phyloP scores from a whole-genome alignment of 92 coral and sea anemone genomes.

The Epizoanthus fatuus region DNA sequence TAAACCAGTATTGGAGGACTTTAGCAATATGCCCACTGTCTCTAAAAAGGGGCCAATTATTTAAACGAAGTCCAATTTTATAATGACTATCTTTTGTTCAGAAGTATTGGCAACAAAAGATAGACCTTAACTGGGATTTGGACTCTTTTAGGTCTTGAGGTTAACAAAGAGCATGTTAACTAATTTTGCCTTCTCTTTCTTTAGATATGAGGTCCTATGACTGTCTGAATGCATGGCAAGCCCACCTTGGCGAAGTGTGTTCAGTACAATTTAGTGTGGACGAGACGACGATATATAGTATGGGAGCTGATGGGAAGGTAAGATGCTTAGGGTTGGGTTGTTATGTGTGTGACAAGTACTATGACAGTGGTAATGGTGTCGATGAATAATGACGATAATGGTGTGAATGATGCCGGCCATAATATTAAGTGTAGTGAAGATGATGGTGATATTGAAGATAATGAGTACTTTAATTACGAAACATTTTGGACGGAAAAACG shows the following conservation, averaged over 20 bases:
- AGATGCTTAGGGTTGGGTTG: background rate
- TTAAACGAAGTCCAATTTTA: too few relatives aligned
- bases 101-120: too few relatives aligned
- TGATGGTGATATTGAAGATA: background rate
- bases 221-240: constrained; percentile 94
- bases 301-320: constrained; percentile 96
- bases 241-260: constrained; percentile 89
- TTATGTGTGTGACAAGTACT: background rate
- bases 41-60: too few relatives aligned
- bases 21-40: too few relatives aligned
- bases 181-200: background rate
- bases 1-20: too few relatives aligned
- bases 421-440: background rate
- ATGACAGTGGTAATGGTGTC: background rate
- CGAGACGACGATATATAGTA: constrained; percentile 94
- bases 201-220: constrained; percentile 91
- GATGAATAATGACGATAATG: background rate
- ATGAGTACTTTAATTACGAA: too few relatives aligned
- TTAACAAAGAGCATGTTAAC: background rate
- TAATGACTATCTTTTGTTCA: too few relatives aligned
- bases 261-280: constrained; percentile 97
- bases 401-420: background rate
- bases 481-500: too few relatives aligned
- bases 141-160: too few relatives aligned
- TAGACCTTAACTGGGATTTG: too few relatives aligned